phyloP scores from a whole-genome alignment of 2,888 invertebrate genomes.

The Tipula confusa region DNA sequence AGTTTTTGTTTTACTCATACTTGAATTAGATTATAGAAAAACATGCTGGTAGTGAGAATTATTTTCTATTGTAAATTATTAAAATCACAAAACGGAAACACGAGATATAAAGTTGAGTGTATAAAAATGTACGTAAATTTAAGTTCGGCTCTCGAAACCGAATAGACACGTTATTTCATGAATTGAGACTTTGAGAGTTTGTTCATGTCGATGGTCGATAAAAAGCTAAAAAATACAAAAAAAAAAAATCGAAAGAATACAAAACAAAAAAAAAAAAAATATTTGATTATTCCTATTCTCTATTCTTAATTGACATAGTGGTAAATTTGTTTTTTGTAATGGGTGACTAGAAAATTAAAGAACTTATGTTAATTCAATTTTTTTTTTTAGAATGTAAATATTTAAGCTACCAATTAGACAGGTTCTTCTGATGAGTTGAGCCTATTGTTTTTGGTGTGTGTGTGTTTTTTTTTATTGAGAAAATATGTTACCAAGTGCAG shows the following conservation, averaged over 20 bases:
- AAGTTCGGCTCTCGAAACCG: not conserved
- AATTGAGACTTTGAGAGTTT: not conserved
- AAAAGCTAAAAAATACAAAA: not conserved
- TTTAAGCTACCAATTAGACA: not conserved
- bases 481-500: not conserved
- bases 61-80: not conserved
- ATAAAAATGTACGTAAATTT: not conserved
- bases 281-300: not conserved
- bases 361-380: not conserved
- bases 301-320: slow-evolving; percentile 9
- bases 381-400: not conserved
- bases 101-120: not conserved
- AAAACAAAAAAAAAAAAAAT: not conserved
- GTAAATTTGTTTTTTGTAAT: not conserved
- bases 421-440: not conserved
- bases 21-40: too few species aligned
- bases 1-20: not conserved
- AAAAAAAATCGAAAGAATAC: not conserved
- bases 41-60: slow-evolving; percentile 20
- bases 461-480: not conserved
- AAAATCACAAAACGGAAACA: slow-evolving; percentile 7
- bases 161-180: not conserved
- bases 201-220: not conserved
- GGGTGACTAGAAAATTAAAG: not conserved
- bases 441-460: not conserved